Evolutionary conservation across 1,140 invertebrate species (phyloP).

Genomic region (Hyles euphorbiae): DNA sequence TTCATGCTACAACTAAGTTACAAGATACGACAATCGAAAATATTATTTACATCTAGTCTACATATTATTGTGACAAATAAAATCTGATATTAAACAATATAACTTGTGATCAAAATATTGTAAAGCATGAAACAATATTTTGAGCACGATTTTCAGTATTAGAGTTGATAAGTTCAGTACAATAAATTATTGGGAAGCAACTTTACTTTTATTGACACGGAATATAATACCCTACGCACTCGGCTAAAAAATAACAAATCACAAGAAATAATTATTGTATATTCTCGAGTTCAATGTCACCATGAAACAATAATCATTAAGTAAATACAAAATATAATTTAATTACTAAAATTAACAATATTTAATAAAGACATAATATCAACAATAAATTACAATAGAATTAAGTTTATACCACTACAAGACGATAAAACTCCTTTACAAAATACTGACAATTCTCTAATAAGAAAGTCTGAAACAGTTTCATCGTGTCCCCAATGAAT

Average conservation of each 20-base stretch:
- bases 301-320: too few species aligned
- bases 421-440: slow-evolving; percentile 56
- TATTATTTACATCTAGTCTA: slow-evolving; percentile 4
- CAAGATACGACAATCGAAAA: neutral
- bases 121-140: slow-evolving; percentile 48
- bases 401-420: slow-evolving; percentile 56
- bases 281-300: too few species aligned
- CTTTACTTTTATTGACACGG: neutral
- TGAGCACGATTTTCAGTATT: slow-evolving; percentile 50
- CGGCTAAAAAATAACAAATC: too few species aligned
- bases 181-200: neutral
- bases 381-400: slow-evolving; percentile 42
- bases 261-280: too few species aligned
- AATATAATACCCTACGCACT: too few species aligned
- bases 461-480: slow-evolving; percentile 50
- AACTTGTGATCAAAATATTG: slow-evolving; percentile 68
- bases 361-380: slow-evolving; percentile 5
- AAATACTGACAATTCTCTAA: slow-evolving; percentile 53
- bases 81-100: neutral
- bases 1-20: too few species aligned
- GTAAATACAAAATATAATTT: too few species aligned
- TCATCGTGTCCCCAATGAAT: slow-evolving; percentile 38
- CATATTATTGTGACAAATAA: neutral
- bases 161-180: neutral
- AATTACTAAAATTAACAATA: slow-evolving; percentile 11